Conservation (phyloP, 2,113 vertebrate genomes). For the Rhineura floridana region DNA sequence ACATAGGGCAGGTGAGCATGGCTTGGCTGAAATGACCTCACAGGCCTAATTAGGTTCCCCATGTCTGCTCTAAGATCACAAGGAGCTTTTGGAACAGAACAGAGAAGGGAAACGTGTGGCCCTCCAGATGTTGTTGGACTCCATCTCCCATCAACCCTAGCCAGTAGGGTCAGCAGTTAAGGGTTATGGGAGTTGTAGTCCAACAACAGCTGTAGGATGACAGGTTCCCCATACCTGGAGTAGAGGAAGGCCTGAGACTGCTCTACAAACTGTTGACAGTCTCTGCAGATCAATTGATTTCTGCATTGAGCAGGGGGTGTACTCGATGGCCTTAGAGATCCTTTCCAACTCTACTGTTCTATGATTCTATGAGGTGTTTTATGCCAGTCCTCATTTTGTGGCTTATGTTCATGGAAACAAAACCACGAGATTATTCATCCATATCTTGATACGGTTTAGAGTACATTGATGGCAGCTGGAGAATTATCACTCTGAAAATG, state of each 20-base stretch:
- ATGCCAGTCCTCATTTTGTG: neutral
- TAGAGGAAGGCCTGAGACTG: neutral
- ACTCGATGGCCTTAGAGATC: no score
- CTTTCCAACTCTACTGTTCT: no score
- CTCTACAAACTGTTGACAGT: neutral
- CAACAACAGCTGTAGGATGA: no score
- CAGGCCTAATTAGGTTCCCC: neutral
- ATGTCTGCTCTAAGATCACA: neutral
- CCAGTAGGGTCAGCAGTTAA: no score
- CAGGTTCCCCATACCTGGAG: no score
- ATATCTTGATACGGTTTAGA: neutral
- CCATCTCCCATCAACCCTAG: no score
- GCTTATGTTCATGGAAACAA: neutral
- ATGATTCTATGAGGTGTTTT: no score
- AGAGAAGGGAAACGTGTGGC: no score
- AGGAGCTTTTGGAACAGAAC: neutral
- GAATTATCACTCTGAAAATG: neutral
- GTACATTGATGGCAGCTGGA: neutral
- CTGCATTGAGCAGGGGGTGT: no score
- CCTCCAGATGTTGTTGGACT: no score
- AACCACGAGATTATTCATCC: neutral
- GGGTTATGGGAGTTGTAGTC: no score
- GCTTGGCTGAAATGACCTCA: neutral
- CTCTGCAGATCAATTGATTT: neutral
- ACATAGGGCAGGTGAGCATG: no score